Conservation (phyloP, 1,140 invertebrate genomes). For the Cherax destructor region DNA sequence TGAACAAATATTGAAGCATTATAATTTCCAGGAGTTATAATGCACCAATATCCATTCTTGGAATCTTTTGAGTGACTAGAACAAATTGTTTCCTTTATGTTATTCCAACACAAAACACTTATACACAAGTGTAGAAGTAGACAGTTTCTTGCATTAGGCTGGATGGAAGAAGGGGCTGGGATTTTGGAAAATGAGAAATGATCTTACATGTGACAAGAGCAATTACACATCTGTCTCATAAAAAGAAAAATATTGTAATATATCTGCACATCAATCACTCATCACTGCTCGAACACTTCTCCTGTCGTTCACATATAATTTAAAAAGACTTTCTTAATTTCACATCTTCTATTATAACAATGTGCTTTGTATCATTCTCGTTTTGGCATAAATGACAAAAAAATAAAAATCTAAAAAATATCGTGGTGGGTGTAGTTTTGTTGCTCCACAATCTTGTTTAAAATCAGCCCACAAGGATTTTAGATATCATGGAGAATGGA, state of each 20-base stretch:
- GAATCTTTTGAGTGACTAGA: constrained; percentile 64
- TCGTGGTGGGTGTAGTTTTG: constrained; percentile 27
- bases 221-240: constrained; percentile 47
- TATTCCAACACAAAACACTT: constrained; percentile 52
- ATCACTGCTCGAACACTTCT: constrained; percentile 52
- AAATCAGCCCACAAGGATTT: constrained; percentile 17
- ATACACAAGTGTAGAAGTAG: constrained; percentile 31
- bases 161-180: constrained; percentile 62
- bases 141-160: constrained; percentile 44
- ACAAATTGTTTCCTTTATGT: constrained; percentile 58
- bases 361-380: constrained; percentile 55
- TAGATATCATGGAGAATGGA: constrained; percentile 27
- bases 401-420: constrained; percentile 64
- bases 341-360: constrained; percentile 59
- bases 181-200: constrained; percentile 52
- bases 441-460: constrained; percentile 15
- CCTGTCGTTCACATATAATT: constrained; percentile 44
- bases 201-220: constrained; percentile 65
- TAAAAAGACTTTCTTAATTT: constrained; percentile 49
- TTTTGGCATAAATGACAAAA: constrained; percentile 62
- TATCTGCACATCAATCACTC: constrained; percentile 60
- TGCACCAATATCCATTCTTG: constrained; percentile 46
- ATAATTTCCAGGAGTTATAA: constrained; percentile 45
- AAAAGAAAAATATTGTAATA: constrained; percentile 57
- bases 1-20: constrained; percentile 47